These are phyloP conservation scores for Dysidea cf. avara DNA, from an alignment of 37 sponge, comb jelly and placozoan genomes.

Conservation along the genomic window DNA sequence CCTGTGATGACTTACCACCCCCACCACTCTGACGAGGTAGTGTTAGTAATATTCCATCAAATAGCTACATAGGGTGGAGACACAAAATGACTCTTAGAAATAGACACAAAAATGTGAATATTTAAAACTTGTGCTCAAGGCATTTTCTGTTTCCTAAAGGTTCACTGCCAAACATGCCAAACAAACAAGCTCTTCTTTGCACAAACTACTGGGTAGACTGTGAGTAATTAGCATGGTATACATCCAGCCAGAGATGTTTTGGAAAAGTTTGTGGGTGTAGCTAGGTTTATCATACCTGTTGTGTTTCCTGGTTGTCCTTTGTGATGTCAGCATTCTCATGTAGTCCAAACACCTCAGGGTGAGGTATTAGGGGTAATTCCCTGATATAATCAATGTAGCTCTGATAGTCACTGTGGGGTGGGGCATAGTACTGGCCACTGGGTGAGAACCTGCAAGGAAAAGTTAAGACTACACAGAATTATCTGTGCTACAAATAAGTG, in stretches of 20 bases:
- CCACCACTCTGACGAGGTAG: conserved; percentile 91
- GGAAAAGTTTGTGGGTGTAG: neutral
- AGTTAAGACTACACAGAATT: neutral
- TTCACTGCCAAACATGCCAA: too few relatives aligned
- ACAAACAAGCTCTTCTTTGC: too few relatives aligned
- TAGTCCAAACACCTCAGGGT: conserved; percentile 98
- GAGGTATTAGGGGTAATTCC: conserved; percentile 87
- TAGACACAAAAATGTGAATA: neutral
- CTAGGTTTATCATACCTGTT: conserved; percentile 31
- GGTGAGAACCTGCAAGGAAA: conserved; percentile 80
- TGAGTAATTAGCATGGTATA: too few relatives aligned
- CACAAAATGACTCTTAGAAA: neutral
- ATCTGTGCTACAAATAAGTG: neutral
- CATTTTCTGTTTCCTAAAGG: too few relatives aligned
- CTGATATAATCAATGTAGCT: conserved; percentile 89
- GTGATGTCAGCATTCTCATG: conserved; percentile 99
- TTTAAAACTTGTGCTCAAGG: neutral
- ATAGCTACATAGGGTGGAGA: conserved; percentile 48
- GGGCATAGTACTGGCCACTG: conserved; percentile 91
- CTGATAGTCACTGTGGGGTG: conserved; percentile 82
- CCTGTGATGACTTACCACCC: conserved; percentile 89
- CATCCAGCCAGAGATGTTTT: too few relatives aligned
- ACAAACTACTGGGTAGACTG: too few relatives aligned
- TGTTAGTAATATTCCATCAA: conserved; percentile 90
- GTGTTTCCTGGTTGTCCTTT: conserved; percentile 96